These are phyloP conservation scores for Meteorus colon DNA, from an alignment of 2,888 invertebrate genomes.

Conservation along the genomic window DNA sequence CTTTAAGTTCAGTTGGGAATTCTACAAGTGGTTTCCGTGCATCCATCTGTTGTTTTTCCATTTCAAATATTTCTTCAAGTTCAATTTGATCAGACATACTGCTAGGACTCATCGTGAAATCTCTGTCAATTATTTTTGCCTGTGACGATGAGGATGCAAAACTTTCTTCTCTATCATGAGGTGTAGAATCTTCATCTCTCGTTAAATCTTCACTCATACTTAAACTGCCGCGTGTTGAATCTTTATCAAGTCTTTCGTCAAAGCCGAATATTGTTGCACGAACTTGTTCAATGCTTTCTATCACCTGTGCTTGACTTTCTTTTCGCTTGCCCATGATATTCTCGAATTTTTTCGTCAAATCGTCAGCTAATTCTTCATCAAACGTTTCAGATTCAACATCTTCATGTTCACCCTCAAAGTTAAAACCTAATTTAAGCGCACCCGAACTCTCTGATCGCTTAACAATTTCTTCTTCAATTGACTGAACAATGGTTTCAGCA, in stretches of 20 bases:
- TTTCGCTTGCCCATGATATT: conserved; percentile 55
- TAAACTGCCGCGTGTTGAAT: conserved; percentile 60
- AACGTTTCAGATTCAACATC: conserved; percentile 55
- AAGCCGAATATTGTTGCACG: conserved; percentile 45
- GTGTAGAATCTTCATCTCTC: conserved; percentile 66
- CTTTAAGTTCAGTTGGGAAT: conserved; percentile 43
- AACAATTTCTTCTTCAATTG: conserved; percentile 66
- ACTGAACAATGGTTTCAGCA: conserved; percentile 65
- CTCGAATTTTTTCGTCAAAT: conserved; percentile 65
- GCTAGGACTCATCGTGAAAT: conserved; percentile 67
- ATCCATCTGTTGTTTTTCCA: conserved; percentile 37
- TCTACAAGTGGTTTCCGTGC: conserved; percentile 5
- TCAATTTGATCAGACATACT: conserved; percentile 69
- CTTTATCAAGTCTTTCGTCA: conserved; percentile 58
- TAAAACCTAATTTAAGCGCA: conserved; percentile 45
- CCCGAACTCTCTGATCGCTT: conserved; percentile 57
- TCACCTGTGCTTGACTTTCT: conserved; percentile 50
- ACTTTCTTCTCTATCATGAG: conserved; percentile 62
- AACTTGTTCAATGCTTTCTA: conserved; percentile 45
- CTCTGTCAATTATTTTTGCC: conserved; percentile 59
- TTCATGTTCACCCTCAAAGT: conserved; percentile 46
- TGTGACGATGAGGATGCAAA: conserved; percentile 59
- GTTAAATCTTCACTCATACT: conserved; percentile 67
- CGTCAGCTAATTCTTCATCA: conserved; percentile 65
- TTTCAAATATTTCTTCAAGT: conserved; percentile 61